Conservation (phyloP, 2,113 vertebrate genomes). For the Etia nguti region DNA sequence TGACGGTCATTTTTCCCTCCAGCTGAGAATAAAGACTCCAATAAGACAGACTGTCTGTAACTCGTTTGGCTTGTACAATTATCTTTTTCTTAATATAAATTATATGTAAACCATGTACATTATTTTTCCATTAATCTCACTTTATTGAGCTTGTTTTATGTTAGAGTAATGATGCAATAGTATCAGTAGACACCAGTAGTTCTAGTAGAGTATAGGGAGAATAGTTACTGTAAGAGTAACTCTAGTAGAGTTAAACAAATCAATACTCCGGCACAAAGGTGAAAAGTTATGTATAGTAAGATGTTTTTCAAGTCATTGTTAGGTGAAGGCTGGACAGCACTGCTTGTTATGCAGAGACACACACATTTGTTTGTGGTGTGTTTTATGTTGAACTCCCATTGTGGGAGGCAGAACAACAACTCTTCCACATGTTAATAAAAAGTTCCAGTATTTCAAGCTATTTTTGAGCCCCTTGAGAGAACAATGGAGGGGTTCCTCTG, state of each 20-base stretch:
- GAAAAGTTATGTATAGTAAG: not conserved
- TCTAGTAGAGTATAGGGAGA: not conserved
- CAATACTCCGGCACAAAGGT: not conserved
- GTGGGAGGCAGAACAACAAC: not conserved
- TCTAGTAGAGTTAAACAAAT: not conserved
- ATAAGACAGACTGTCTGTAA: not conserved
- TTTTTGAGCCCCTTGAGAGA: constrained; percentile 39
- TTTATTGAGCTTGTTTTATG: not conserved
- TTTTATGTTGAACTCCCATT: not conserved
- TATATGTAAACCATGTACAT: not conserved
- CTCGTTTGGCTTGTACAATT: not conserved
- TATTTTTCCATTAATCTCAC: not conserved
- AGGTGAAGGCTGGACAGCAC: not conserved
- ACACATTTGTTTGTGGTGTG: constrained; percentile 1
- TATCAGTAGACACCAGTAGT: not conserved
- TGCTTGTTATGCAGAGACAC: not conserved
- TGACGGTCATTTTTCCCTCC: not conserved
- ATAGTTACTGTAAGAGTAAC: not conserved
- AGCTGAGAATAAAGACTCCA: not conserved
- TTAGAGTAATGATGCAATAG: not conserved
- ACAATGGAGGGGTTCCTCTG: constrained; percentile 45
- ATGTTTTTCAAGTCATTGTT: constrained; percentile 11
- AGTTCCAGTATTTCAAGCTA: constrained; percentile 33
- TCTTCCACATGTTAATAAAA: constrained; percentile 42
- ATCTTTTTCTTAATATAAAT: not conserved